Conservation (phyloP, 2,888 invertebrate genomes). For the Sphaerophoria taeniata region DNA sequence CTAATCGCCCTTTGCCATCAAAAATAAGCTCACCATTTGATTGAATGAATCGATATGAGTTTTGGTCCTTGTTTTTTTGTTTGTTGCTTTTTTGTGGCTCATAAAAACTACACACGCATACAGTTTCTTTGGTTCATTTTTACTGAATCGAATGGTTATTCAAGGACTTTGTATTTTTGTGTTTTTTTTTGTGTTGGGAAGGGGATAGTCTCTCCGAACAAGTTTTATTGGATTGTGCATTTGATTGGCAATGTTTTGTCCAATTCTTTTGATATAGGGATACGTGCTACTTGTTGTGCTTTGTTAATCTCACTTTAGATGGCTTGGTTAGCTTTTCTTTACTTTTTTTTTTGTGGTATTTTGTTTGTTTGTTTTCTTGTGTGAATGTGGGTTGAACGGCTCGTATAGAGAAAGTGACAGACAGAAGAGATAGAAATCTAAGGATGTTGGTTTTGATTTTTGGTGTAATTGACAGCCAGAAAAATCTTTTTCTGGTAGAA, state of each 20-base stretch:
- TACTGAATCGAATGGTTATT: conserved; percentile 37
- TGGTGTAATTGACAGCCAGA: conserved; percentile 45
- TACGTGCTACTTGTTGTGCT: conserved; percentile 57
- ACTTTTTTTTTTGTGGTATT: conserved; percentile 1
- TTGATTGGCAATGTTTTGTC: conserved; percentile 67
- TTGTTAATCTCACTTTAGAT: conserved; percentile 46
- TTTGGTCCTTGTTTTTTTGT: conserved; percentile 35
- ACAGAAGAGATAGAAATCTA: conserved; percentile 37
- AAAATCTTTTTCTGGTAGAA: conserved; percentile 22
- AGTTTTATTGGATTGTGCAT: conserved; percentile 69
- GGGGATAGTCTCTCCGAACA: conserved; percentile 47
- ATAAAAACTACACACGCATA: conserved; percentile 45
- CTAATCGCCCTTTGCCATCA: conserved; percentile 30
- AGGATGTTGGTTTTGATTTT: conserved; percentile 30
- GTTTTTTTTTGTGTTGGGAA: background rate
- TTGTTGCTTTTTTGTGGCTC: conserved; percentile 4
- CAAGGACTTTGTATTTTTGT: conserved; percentile 4
- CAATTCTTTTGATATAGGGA: conserved; percentile 29
- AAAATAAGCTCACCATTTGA: conserved; percentile 59
- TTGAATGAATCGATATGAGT: conserved; percentile 68
- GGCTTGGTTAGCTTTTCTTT: conserved; percentile 10
- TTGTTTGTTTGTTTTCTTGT: background rate
- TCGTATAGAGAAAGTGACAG: conserved; percentile 11
- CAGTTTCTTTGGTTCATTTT: conserved; percentile 10
- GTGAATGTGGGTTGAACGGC: background rate